A percentile compares a stretch with the other conserved stretches of the same genome.
Evolutionary conservation across 92 coral and sea anemone genomes (phyloP).

Genomic region (Anthopleura xanthogrammica): DNA sequence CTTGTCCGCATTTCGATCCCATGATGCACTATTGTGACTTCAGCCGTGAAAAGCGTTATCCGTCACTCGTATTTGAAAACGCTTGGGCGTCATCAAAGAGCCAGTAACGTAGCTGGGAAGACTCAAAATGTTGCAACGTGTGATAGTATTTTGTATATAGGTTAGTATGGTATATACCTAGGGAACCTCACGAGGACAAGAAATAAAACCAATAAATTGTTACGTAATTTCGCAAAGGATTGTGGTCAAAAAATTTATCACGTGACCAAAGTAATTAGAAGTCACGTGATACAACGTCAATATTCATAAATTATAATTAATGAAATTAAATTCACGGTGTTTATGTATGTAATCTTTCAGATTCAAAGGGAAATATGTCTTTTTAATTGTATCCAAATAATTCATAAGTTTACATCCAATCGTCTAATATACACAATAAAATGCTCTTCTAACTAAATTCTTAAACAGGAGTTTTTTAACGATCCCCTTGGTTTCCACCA

Average conservation of each 20-base stretch:
- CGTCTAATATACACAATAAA: slow-evolving; percentile 16
- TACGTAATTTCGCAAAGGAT: not conserved
- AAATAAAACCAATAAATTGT: too few relatives aligned
- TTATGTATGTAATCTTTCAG: not conserved
- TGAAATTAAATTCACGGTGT: not conserved
- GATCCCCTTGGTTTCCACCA: too few relatives aligned
- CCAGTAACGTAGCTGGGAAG: too few relatives aligned
- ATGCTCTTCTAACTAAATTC: not conserved
- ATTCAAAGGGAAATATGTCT: not conserved
- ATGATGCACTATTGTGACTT: too few relatives aligned
- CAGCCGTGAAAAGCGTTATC: too few relatives aligned
- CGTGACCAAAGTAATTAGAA: not conserved
- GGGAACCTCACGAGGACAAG: too few relatives aligned
- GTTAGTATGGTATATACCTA: too few relatives aligned
- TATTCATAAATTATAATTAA: not conserved
- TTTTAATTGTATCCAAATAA: slow-evolving; percentile 5
- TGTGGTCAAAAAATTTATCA: not conserved
- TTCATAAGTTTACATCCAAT: slow-evolving; percentile 21
- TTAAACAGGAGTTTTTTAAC: not conserved
- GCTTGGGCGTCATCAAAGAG: too few relatives aligned
- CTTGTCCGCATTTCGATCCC: too few relatives aligned
- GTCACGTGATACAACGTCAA: not conserved
- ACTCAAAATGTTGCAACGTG: too few relatives aligned
- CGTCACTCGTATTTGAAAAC: too few relatives aligned
- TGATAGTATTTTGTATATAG: too few relatives aligned